Evolutionary conservation across 2,888 invertebrate species (phyloP).

Genomic region (Hydrotaea diabolus): DNA sequence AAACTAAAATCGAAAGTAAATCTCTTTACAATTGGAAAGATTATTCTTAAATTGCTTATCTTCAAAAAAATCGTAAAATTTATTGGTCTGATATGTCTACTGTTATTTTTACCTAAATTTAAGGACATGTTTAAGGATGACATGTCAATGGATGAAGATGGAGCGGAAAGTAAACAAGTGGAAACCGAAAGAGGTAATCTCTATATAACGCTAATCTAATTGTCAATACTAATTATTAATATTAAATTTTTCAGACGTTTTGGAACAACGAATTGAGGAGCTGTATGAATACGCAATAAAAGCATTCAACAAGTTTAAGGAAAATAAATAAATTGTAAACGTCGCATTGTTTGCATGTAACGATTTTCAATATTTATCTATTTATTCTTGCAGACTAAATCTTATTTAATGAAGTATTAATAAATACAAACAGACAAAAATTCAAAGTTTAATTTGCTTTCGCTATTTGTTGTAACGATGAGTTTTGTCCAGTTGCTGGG

Average conservation of each 20-base stretch:
- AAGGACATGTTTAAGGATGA: constrained; percentile 75
- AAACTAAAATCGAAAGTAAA: constrained; percentile 87
- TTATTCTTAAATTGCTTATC: constrained; percentile 87
- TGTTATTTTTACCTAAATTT: constrained; percentile 89
- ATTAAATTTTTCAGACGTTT: constrained; percentile 71
- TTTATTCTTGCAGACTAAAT: not conserved
- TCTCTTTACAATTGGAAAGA: constrained; percentile 87
- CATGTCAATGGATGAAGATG: constrained; percentile 73
- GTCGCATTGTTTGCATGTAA: not conserved
- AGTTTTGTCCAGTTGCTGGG: too few relatives aligned
- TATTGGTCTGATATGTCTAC: constrained; percentile 87
- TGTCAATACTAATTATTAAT: too few relatives aligned
- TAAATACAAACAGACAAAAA: too few relatives aligned
- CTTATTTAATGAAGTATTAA: too few relatives aligned
- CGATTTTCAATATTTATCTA: not conserved
- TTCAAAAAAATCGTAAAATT: constrained; percentile 92
- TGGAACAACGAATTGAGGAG: constrained; percentile 81
- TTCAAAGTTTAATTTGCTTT: too few relatives aligned
- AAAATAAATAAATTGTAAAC: not conserved
- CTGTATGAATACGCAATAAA: constrained; percentile 78
- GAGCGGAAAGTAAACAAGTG: constrained; percentile 72
- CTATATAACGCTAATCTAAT: not conserved
- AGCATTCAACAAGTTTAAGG: constrained; percentile 57
- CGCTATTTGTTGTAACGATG: too few relatives aligned
- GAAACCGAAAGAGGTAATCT: constrained; percentile 74